Base-by-base conservation (phyloP, 2,113 vertebrate genomes). In the Cyprinodon brontotheroides region DNA sequence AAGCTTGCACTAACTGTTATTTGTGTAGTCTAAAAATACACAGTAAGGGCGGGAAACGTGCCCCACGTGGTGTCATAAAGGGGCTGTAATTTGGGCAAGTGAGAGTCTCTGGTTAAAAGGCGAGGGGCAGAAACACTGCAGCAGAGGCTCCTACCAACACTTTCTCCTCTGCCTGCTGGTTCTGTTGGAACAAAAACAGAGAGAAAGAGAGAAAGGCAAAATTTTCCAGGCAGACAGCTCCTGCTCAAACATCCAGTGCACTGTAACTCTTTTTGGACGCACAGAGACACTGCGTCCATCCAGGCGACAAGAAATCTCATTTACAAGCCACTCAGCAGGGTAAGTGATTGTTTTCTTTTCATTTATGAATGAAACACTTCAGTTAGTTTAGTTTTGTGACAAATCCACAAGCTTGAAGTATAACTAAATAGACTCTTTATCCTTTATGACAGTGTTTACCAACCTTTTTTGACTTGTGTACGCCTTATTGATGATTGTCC, bases 11-110 rank as follows among this genome's bases (percentile, higher is more conserved):
- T 75, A 80, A 70, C 64, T 70, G 67, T 78, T 80, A 84, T 89
- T 78, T 89, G 79, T 89, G 82, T 39, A 20, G 48, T 47, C 20
- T 72, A 47, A 86, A 90, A 87, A 91, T 84, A 89, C 76, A 86
- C 65, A 39, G 20, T 75, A n/a, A n/a, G 53, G 4, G 14, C 20
- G 64, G 70, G 37, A 57, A 78, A 76, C 10, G 53, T 65, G n/a
- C 13, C 61, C 22, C 50, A 36, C 61, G 43, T 68, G 63, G 63
- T 15, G 73, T 41, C 48, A 53, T 75, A 53, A 53, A 48, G 70
- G 79, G 61, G 77, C 41, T 70, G 70, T 45, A 64, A 11, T 76
- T 76, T 57, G 72, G 61, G 79, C 41, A n/a, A n/a, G n/a, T 68
- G 70, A 40, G 78, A 57, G 72, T 75, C 64, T 57, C 73, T 69